Conservation (phyloP, 2,113 vertebrate genomes). For the Callipepla squamata region DNA sequence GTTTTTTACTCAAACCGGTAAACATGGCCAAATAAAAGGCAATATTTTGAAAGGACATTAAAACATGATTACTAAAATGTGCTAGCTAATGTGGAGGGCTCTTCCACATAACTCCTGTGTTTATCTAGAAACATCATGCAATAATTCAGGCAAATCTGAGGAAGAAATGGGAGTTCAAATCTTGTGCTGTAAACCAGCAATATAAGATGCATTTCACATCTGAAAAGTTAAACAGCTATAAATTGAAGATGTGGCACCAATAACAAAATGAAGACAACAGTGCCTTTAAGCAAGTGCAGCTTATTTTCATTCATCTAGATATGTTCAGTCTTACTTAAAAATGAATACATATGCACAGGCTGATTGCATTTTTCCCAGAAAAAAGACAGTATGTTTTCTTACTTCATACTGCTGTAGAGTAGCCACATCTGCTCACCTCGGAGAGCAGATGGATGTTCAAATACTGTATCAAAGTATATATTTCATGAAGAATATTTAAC, state of each 20-base stretch:
- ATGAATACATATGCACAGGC: background rate
- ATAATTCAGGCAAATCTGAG: background rate
- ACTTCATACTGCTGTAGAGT: background rate
- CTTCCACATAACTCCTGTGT: background rate
- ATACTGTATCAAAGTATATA: slow-evolving; percentile 22
- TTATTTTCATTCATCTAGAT: background rate
- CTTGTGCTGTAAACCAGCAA: background rate
- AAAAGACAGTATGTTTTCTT: background rate
- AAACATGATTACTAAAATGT: background rate
- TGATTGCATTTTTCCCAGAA: background rate
- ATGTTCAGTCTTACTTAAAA: background rate
- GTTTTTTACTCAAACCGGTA: slow-evolving; percentile 1
- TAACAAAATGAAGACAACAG: background rate
- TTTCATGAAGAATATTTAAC: slow-evolving; percentile 60
- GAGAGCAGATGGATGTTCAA: slow-evolving; percentile 55
- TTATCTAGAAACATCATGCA: background rate
- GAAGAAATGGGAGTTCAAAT: background rate
- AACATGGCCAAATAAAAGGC: slow-evolving; percentile 12
- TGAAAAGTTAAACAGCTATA: background rate
- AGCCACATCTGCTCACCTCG: slow-evolving; percentile 52
- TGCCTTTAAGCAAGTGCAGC: background rate
- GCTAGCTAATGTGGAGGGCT: background rate
- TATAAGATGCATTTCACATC: background rate
- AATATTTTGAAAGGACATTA: slow-evolving; percentile 15
- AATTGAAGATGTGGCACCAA: background rate